A percentile compares a stretch with the other conserved stretches of the same genome.
phyloP scores from a whole-genome alignment of 2,888 invertebrate species.

The Xanthia togata region DNA sequence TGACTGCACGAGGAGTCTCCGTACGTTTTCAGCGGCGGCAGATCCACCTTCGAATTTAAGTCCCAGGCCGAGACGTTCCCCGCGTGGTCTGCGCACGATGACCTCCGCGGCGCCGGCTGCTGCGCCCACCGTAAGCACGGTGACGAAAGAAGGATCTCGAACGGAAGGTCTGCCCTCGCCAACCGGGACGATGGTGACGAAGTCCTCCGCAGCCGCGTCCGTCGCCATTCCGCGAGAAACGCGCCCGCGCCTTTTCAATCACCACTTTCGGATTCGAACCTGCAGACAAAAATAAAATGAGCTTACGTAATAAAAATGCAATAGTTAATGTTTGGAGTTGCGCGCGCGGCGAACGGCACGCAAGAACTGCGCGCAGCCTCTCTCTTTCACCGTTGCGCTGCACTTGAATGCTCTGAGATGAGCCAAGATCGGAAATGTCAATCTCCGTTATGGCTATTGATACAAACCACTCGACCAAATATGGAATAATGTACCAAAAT shows the following conservation, averaged over 20 bases:
- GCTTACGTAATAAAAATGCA: slow-evolving; percentile 84
- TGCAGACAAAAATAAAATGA: slow-evolving; percentile 86
- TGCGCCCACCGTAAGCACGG: slow-evolving; percentile 90
- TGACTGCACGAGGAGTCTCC: slow-evolving; percentile 96
- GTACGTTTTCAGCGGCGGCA: slow-evolving; percentile 94
- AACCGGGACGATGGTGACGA: slow-evolving; percentile 91
- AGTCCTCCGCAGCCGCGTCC: slow-evolving; percentile 87
- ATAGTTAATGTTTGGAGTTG: slow-evolving; percentile 70
- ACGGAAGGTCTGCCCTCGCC: slow-evolving; percentile 85
- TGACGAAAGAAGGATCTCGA: slow-evolving; percentile 88
- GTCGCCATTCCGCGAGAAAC: slow-evolving; percentile 87
- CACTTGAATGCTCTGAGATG: slow-evolving; percentile 79
- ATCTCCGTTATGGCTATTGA: slow-evolving; percentile 66
- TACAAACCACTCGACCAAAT: slow-evolving; percentile 64
- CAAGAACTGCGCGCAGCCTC: slow-evolving; percentile 81
- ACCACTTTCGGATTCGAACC: slow-evolving; percentile 81
- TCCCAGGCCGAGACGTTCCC: slow-evolving; percentile 97
- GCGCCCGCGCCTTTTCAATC: slow-evolving; percentile 75
- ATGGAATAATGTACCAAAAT: slow-evolving; percentile 48
- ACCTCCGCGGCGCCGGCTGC: slow-evolving; percentile 93
- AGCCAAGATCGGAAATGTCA: slow-evolving; percentile 67
- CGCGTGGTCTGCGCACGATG: slow-evolving; percentile 95
- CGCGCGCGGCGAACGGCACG: slow-evolving; percentile 78
- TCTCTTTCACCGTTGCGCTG: slow-evolving; percentile 85
- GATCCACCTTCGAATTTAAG: slow-evolving; percentile 98